Conservation (phyloP, 2,113 vertebrate genomes). For the Nanorana parkeri region DNA sequence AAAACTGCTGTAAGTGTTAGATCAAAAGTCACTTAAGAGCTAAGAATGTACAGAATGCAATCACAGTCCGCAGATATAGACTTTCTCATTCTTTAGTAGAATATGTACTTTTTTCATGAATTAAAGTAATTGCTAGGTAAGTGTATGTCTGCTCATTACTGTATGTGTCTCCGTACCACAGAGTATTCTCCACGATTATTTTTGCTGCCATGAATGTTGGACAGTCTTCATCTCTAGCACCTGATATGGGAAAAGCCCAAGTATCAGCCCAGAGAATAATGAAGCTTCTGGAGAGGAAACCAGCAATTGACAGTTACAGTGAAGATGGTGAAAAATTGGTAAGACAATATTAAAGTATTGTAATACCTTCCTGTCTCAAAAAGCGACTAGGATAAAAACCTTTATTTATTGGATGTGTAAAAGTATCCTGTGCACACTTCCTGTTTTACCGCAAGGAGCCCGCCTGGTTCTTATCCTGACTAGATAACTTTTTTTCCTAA, state of each 20-base stretch:
- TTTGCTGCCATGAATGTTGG: conserved; percentile 67
- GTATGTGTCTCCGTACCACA: conserved; percentile 59
- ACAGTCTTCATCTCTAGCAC: conserved; percentile 64
- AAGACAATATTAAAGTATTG: conserved; percentile 57
- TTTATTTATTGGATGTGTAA: no score
- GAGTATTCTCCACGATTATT: conserved; percentile 63
- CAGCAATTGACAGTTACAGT: conserved; percentile 68
- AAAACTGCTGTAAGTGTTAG: conserved; percentile 1
- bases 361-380: neutral
- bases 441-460: no score
- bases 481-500: no score
- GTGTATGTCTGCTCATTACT: neutral
- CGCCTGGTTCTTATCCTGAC: no score
- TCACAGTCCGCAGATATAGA: neutral
- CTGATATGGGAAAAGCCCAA: conserved; percentile 70
- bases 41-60: neutral
- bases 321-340: conserved; percentile 69
- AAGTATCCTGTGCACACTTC: no score
- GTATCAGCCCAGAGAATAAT: conserved; percentile 66
- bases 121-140: conserved; percentile 1
- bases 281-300: conserved; percentile 65
- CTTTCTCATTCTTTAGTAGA: neutral
- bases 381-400: no score
- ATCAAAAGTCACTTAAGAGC: conserved; percentile 1
- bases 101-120: neutral